Evolutionary conservation across 2,888 invertebrate species (phyloP), one percentile per base, ranked within the genome.

Genomic region (Aphidius colemani): DNA sequence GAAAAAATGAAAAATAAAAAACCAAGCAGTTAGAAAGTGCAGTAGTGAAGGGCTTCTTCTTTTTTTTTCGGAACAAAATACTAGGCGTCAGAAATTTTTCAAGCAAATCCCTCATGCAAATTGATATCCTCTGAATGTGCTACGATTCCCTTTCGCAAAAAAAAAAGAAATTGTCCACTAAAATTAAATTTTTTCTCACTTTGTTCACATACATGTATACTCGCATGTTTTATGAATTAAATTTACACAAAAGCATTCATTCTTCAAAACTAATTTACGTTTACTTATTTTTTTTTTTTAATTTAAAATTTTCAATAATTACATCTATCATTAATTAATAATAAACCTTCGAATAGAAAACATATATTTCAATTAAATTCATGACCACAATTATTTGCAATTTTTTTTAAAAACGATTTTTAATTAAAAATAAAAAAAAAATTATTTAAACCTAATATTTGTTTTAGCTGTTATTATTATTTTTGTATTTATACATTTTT

Each of bases 101-200:
- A 73, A 73, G 74, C 72, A 75, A 71, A 75, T 75, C 71, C 68
- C 64, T 70, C 70, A 75, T 74, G 73, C 72, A 75, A 75, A 75
- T 74, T 74, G 73, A 73, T 70, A 65, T 56, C 60, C 53, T 46
- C 62, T 11, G 11, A 9, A 41, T 50, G 9, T 53, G 41, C 51
- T 30, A 44, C 51, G 30, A 30, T 30, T 30, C 30, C 4, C 5
- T 30, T 30, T 30, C 30, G 30, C 30, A 30, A 30, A 30, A 41
- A 18, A 30, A 44, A 45, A 18, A 56, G 46, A 59, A 10, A 43
- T 30, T 30, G 30, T 59, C 43, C 46, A 70, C 65, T 63, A 62
- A 75, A 72, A 73, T 75, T 71, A 70, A 69, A 75, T 75, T 71
- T 67, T 67, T 56, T 62, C 51, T 60, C 55, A n/a, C 48, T 59